Evolutionary conservation across 2,888 invertebrate genomes (phyloP).

Genomic region (Heterodera filipjevi): DNA sequence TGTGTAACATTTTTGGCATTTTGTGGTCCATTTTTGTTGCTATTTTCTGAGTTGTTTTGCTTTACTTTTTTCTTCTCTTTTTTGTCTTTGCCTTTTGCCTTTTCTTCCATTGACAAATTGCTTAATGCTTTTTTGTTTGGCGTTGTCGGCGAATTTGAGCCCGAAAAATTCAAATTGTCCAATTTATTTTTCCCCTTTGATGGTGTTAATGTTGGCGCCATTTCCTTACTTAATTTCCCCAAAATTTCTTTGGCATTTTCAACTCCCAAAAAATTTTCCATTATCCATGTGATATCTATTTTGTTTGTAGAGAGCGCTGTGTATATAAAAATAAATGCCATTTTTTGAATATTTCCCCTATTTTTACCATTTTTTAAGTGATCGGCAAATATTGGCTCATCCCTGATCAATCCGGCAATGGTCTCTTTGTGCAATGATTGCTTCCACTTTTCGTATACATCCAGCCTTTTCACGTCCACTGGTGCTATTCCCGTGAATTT

Average conservation of each 20-base stretch:
- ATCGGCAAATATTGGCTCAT: neutral
- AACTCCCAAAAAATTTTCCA: neutral
- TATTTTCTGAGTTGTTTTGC: neutral
- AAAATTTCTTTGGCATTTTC: neutral
- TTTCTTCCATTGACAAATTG: neutral
- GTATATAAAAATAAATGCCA: neutral
- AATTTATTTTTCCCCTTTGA: neutral
- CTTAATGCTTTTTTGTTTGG: neutral
- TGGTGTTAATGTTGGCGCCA: neutral
- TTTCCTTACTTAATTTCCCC: neutral
- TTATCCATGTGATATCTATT: neutral
- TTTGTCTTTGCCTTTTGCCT: neutral
- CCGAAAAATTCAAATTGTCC: neutral
- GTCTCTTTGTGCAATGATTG: neutral
- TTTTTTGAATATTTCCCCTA: neutral
- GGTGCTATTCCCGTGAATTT: neutral
- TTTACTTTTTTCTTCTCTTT: neutral
- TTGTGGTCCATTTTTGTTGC: too few species aligned
- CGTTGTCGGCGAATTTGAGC: neutral
- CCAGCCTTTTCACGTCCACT: neutral
- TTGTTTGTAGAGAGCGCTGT: neutral
- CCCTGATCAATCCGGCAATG: neutral
- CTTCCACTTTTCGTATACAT: slow-evolving; percentile 1
- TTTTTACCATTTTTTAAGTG: neutral
- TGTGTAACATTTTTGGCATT: neutral